phyloP scores from a whole-genome alignment of 2,888 invertebrate genomes.

The Lucinisca nassula region DNA sequence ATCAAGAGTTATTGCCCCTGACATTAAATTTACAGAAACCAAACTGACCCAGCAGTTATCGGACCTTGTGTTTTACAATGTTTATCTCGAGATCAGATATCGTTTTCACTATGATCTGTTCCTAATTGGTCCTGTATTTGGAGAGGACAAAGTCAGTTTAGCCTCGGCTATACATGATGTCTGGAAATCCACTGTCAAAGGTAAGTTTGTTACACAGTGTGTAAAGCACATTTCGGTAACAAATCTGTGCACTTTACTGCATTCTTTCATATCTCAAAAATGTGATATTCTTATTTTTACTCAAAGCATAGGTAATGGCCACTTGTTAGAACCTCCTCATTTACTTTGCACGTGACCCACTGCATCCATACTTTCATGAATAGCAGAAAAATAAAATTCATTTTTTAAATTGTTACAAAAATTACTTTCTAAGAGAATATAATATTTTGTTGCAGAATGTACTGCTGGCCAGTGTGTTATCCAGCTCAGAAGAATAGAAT shows the following conservation, averaged over 20 bases:
- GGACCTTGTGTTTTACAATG: constrained; percentile 40
- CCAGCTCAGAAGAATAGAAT: constrained; percentile 51
- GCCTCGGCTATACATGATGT: constrained; percentile 44
- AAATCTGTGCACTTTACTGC: too few species aligned
- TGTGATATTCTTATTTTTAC: too few species aligned
- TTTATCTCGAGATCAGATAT: constrained; percentile 37
- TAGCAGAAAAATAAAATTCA: too few species aligned
- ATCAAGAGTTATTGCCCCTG: constrained; percentile 43
- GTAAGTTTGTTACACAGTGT: neutral
- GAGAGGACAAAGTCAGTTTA: constrained; percentile 49
- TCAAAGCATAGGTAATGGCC: too few species aligned
- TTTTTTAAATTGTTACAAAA: too few species aligned
- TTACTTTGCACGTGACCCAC: too few species aligned
- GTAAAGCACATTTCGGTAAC: too few species aligned
- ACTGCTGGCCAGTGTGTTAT: constrained; percentile 44
- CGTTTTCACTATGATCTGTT: constrained; percentile 68
- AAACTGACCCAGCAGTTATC: constrained; percentile 3
- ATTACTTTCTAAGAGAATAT: too few species aligned
- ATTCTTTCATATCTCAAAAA: too few species aligned
- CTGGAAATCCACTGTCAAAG: constrained; percentile 32
- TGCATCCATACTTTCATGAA: too few species aligned
- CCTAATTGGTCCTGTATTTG: constrained; percentile 54
- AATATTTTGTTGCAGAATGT: constrained; percentile 45
- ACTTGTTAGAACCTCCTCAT: too few species aligned
- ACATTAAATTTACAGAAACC: neutral